These are phyloP conservation scores for Coluber constrictor DNA, from an alignment of 2,797 vertebrate species.

Conservation along the genomic window DNA sequence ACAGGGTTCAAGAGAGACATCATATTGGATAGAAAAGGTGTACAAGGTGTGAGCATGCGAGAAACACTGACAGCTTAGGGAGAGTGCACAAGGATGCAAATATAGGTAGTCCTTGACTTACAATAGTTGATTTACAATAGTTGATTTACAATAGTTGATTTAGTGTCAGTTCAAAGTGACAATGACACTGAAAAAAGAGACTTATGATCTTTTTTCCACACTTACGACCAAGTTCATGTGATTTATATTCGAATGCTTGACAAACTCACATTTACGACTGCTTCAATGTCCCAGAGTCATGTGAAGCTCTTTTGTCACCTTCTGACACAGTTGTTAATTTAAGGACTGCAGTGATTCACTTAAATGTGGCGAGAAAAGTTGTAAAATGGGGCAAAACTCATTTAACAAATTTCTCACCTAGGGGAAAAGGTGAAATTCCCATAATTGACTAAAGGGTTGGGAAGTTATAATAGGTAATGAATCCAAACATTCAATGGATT, in stretches of 20 bases:
- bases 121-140: too few relatives aligned
- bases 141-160: not conserved
- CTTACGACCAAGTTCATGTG: not conserved
- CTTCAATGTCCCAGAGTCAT: not conserved
- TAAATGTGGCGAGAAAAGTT: not conserved
- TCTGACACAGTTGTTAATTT: not conserved
- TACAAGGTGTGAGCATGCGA: not conserved
- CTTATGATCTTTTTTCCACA: not conserved
- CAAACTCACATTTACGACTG: not conserved
- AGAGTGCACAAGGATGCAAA: not conserved
- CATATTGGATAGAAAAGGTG: not conserved
- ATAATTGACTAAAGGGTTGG: not conserved
- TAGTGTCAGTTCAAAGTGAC: not conserved
- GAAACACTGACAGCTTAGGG: too few relatives aligned
- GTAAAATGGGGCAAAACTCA: not conserved
- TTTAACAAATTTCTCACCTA: not conserved
- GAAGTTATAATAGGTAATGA: not conserved
- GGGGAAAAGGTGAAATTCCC: not conserved
- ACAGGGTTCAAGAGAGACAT: not conserved
- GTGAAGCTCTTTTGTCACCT: not conserved
- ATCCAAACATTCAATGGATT: not conserved
- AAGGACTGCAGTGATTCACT: not conserved
- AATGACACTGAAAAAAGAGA: not conserved
- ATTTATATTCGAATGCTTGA: not conserved
- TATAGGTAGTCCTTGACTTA: not conserved